These are phyloP conservation scores for Catostylus mosaicus DNA, from an alignment of 30 jellyfish, hydroid and myxozoan species.

Conservation along the genomic window DNA sequence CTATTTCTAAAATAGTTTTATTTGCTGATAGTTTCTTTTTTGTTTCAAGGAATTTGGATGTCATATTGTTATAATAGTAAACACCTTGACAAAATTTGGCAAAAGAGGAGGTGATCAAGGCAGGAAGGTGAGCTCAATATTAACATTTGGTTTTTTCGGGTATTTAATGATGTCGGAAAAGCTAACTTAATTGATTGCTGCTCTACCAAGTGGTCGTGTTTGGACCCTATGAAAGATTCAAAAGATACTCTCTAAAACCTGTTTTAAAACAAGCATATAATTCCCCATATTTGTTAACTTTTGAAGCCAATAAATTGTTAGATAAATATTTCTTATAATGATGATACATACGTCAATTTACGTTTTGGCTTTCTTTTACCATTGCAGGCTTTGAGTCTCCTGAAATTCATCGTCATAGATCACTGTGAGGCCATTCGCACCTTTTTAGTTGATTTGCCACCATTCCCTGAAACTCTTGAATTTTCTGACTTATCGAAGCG, in stretches of 20 bases:
- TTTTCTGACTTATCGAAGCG: constrained; percentile 26
- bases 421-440: constrained; percentile 2
- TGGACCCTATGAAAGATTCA: not conserved
- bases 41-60: constrained; percentile 46
- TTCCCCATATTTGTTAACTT: too few relatives aligned
- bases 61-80: constrained; percentile 38
- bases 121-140: constrained; percentile 25
- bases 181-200: too few relatives aligned
- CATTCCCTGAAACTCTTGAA: constrained; percentile 25
- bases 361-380: not conserved
- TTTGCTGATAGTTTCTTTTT: not conserved
- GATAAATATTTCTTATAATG: too few relatives aligned
- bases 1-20: too few relatives aligned
- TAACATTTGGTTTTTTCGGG: too few relatives aligned
- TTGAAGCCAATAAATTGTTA: too few relatives aligned
- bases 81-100: constrained; percentile 34
- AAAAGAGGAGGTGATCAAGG: constrained; percentile 32
- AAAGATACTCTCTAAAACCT: not conserved
- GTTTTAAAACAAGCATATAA: not conserved
- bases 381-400: constrained; percentile 50
- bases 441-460: constrained; percentile 33
- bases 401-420: constrained; percentile 23
- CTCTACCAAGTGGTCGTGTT: too few relatives aligned
- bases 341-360: too few relatives aligned
- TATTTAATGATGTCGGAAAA: too few relatives aligned